Percentiles rank a stretch among this genome's conserved stretches.
Conservation (phyloP, 2,113 vertebrate genomes). For the Amblyopsis rosae region DNA sequence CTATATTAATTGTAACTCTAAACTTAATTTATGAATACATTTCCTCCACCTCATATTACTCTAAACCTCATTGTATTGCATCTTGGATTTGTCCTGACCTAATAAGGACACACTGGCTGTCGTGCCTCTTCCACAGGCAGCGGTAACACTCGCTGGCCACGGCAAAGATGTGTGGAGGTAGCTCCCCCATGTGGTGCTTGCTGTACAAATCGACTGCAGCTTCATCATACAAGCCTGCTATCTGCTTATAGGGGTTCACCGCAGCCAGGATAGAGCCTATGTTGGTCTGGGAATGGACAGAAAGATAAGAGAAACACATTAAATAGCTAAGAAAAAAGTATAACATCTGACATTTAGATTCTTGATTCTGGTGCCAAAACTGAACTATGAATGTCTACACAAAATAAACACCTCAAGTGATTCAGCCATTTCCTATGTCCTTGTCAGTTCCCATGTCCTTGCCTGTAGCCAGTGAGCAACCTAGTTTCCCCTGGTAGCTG, state of each 20-base stretch:
- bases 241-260: conserved; percentile 89
- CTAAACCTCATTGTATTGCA: no score
- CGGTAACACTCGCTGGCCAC: conserved; percentile 92
- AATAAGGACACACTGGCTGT: conserved; percentile 95
- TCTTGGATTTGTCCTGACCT: conserved; percentile 70
- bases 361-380: no score
- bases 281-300: conserved; percentile 79
- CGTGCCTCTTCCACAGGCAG: conserved; percentile 91
- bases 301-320: neutral
- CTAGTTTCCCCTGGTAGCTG: no score
- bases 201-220: conserved; percentile 84
- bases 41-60: no score
- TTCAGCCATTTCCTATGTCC: no score
- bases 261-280: conserved; percentile 91
- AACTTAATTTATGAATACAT: no score
- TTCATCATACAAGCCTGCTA: conserved; percentile 80
- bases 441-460: no score
- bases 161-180: conserved; percentile 92
- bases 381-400: no score
- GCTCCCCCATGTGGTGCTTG: conserved; percentile 87
- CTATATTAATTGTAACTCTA: neutral
- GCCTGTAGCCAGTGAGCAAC: no score
- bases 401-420: no score
- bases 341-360: no score
- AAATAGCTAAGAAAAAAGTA: neutral